Evolutionary conservation across 2,888 invertebrate genomes (phyloP).

Genomic region (Allolobophora icterica): DNA sequence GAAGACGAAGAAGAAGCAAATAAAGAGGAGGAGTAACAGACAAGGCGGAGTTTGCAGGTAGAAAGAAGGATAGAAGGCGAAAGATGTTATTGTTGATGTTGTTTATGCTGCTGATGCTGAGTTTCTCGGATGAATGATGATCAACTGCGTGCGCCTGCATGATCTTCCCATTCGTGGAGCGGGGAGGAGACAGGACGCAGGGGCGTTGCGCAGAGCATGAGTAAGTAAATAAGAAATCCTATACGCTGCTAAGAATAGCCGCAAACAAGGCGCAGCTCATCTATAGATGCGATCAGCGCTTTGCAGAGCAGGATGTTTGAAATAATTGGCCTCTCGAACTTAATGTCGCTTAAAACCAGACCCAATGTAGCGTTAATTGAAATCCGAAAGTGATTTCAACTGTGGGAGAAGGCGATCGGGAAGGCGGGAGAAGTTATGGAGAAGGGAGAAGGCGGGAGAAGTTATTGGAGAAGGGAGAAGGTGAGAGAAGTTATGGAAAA

Average conservation of each 20-base stretch:
- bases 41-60: background rate
- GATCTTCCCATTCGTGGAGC: background rate
- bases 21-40: background rate
- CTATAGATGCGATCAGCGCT: background rate
- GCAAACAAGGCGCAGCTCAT: background rate
- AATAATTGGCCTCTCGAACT: background rate
- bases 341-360: background rate
- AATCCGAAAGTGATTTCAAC: background rate
- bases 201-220: background rate
- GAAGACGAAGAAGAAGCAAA: background rate
- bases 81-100: background rate
- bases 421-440: too few relatives aligned
- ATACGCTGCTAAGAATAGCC: slow-evolving; percentile 17
- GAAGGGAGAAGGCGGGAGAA: too few relatives aligned
- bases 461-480: too few relatives aligned
- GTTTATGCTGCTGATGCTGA: background rate
- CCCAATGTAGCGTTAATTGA: background rate
- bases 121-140: background rate
- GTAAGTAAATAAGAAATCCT: slow-evolving; percentile 10
- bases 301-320: background rate
- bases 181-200: background rate
- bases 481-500: too few relatives aligned
- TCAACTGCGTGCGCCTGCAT: background rate
- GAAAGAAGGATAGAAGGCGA: background rate
- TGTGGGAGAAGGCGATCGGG: background rate